These are phyloP conservation scores for Chunga burmeisteri DNA, from an alignment of 2,113 vertebrate genomes.

Conservation along the genomic window DNA sequence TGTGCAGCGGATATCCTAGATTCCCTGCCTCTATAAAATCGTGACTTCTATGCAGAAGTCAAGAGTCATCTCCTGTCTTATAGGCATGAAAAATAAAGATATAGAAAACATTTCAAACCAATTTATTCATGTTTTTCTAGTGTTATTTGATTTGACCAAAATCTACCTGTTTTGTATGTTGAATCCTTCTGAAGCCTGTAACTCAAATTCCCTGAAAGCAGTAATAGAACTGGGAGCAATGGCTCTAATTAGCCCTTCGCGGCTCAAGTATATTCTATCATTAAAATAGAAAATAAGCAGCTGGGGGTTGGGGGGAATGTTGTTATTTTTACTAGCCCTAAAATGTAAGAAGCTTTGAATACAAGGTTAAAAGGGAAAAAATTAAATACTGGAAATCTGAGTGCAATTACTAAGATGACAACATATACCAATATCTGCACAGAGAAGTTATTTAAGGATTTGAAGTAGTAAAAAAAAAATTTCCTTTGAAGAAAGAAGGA, in stretches of 20 bases:
- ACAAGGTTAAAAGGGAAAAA: background rate
- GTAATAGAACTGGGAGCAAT: background rate
- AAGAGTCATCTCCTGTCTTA: background rate
- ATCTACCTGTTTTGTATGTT: background rate
- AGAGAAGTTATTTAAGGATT: background rate
- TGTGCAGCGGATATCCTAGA: background rate
- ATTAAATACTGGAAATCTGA: background rate
- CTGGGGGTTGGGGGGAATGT: background rate
- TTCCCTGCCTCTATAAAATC: background rate
- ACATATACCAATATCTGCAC: background rate
- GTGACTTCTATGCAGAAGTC: background rate
- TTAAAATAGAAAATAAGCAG: background rate
- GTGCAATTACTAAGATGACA: background rate
- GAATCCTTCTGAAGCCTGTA: background rate
- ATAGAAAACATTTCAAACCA: background rate
- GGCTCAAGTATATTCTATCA: background rate
- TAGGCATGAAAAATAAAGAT: background rate
- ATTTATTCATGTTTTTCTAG: background rate
- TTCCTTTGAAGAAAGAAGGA: background rate
- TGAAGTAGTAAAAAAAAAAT: background rate
- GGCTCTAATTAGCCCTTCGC: background rate
- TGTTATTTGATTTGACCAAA: background rate
- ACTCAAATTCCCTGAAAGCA: background rate
- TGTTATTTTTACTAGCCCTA: background rate
- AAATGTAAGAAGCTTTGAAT: background rate